Conservation (phyloP, 2,888 invertebrate genomes). For the Agapostemon virescens region DNA sequence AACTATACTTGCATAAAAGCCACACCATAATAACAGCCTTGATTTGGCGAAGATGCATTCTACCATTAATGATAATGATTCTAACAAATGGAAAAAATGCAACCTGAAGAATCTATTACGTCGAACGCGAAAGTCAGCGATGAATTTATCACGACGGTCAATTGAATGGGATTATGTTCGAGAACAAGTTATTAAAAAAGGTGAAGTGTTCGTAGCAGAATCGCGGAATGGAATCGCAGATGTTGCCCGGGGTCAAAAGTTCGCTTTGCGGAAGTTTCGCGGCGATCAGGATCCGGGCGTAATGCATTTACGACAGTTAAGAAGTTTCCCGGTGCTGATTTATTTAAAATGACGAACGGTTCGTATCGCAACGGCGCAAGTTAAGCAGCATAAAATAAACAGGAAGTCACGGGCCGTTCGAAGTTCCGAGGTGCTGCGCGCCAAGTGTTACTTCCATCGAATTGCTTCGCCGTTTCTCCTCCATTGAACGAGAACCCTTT, state of each 20-base stretch:
- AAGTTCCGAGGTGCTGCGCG: conserved; percentile 20
- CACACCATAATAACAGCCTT: too few relatives aligned
- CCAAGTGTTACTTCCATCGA: conserved; percentile 28
- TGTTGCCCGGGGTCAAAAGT: conserved; percentile 28
- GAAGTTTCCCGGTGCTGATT: conserved; percentile 49
- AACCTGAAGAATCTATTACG: too few relatives aligned
- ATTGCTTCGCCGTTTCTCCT: background rate
- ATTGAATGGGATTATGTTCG: background rate
- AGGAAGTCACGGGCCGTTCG: conserved; percentile 25
- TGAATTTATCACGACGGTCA: background rate
- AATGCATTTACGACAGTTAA: conserved; percentile 52
- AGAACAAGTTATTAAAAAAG: background rate
- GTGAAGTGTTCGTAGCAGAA: conserved; percentile 13
- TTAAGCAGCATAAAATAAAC: conserved; percentile 51
- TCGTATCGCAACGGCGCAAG: conserved; percentile 24
- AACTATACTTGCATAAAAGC: too few relatives aligned
- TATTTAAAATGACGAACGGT: conserved; percentile 51
- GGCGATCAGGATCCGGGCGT: conserved; percentile 23
- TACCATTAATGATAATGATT: too few relatives aligned
- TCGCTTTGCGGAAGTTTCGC: conserved; percentile 34
- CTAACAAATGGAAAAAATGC: too few relatives aligned
- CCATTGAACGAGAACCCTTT: background rate
- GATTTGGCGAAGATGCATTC: too few relatives aligned
- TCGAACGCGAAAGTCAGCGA: background rate
- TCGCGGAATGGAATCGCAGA: conserved; percentile 25